Percentiles rank a stretch among this genome's conserved stretches.
phyloP scores from a whole-genome alignment of 2,888 invertebrate genomes.

The Megalurothrips usitatus region DNA sequence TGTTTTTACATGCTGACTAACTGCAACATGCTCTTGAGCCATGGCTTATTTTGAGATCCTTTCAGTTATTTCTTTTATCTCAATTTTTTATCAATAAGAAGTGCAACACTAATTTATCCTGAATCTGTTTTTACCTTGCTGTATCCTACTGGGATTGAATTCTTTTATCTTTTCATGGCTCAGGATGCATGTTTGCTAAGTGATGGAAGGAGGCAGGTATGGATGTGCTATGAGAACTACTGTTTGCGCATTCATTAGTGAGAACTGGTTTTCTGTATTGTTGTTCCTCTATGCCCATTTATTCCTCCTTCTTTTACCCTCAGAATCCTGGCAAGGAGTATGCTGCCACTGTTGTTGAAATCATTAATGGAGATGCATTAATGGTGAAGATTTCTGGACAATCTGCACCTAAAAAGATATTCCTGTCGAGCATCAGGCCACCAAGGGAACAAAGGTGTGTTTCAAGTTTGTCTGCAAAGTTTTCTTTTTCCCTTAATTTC shows the following conservation, averaged over 20 bases:
- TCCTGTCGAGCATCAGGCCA: constrained; percentile 91
- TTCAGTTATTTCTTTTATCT: not conserved
- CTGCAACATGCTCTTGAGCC: constrained; percentile 3
- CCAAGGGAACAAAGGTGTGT: constrained; percentile 67
- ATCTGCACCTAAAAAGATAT: constrained; percentile 71
- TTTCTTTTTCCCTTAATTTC: too few relatives aligned
- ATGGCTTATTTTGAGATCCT: not conserved
- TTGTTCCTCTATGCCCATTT: too few relatives aligned
- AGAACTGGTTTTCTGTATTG: too few relatives aligned
- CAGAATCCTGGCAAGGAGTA: constrained; percentile 70
- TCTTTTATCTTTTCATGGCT: not conserved
- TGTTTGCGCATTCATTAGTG: too few relatives aligned
- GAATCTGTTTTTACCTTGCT: not conserved
- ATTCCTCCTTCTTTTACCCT: constrained; percentile 4
- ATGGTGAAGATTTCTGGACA: constrained; percentile 77
- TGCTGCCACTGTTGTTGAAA: constrained; percentile 77
- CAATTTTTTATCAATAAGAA: not conserved
- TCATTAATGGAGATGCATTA: constrained; percentile 91
- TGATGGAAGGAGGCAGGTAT: constrained; percentile 22
- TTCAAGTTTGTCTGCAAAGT: constrained; percentile 29
- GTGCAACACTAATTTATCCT: not conserved
- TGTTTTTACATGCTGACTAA: constrained; percentile 1
- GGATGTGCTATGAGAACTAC: not conserved
- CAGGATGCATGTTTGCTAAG: constrained; percentile 16
- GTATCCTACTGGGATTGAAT: too few relatives aligned